Evolutionary conservation across 2,113 vertebrate genomes (phyloP).

Genomic region (Rhagologus leucostigma): DNA sequence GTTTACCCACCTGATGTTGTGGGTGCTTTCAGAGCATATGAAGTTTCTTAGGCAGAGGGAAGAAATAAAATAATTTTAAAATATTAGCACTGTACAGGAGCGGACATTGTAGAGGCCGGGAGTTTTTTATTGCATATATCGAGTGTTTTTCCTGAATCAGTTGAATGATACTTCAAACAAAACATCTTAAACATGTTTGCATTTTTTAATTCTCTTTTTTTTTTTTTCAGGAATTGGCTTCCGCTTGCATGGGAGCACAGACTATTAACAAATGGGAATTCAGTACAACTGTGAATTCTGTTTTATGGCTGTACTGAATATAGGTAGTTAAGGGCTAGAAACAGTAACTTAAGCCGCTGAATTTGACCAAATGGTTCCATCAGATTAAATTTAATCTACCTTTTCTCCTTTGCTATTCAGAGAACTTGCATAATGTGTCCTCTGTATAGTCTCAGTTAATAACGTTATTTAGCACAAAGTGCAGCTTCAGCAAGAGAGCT

Average conservation of each 20-base stretch:
- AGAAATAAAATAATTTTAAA: slow-evolving; percentile 31
- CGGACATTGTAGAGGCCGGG: neutral
- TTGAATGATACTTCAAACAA: slow-evolving; percentile 5
- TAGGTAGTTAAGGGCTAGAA: slow-evolving; percentile 63
- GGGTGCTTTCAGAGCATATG: slow-evolving; percentile 40
- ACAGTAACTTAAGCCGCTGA: slow-evolving; percentile 37
- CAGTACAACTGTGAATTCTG: neutral
- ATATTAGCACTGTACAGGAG: neutral
- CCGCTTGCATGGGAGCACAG: neutral
- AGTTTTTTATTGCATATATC: neutral
- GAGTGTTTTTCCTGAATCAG: neutral
- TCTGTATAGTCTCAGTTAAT: slow-evolving; percentile 64
- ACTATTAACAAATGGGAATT: neutral
- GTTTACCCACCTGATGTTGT: neutral
- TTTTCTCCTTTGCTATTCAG: slow-evolving; percentile 53
- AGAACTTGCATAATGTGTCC: slow-evolving; percentile 51
- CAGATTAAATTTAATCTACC: slow-evolving; percentile 10
- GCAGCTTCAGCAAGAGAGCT: slow-evolving; percentile 57
- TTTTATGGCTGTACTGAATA: slow-evolving; percentile 28
- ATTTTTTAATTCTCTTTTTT: neutral
- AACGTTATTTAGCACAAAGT: slow-evolving; percentile 70
- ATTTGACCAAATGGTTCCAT: slow-evolving; percentile 43
- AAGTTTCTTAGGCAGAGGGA: slow-evolving; percentile 47
- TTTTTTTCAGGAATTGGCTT: neutral
- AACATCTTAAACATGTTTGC: neutral